Conservation (phyloP, 1,140 invertebrate species). For the Lasioglossum albipes region DNA sequence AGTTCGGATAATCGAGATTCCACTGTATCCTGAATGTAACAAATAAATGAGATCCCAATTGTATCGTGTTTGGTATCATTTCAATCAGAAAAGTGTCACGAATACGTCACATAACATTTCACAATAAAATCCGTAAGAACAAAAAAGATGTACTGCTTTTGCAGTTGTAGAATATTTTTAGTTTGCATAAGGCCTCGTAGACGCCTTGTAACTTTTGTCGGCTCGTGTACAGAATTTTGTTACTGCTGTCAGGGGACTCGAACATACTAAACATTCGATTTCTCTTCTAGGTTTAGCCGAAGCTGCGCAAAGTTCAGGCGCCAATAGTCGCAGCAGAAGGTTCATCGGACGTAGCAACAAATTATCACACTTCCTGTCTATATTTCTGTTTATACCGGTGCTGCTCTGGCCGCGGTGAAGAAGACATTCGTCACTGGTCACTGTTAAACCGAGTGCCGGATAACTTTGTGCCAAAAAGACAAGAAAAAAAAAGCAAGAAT, state of each 20-base stretch:
- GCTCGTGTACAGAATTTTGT: not conserved
- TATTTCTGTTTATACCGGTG: conserved; percentile 56
- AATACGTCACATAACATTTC: no score
- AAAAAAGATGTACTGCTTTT: no score
- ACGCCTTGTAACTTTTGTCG: no score
- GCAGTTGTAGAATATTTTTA: no score
- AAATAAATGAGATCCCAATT: no score
- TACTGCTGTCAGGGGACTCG: not conserved
- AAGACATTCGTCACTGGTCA: conserved; percentile 51
- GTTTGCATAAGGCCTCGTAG: no score
- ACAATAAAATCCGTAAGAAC: no score
- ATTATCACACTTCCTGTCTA: conserved; percentile 52
- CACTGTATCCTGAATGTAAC: no score
- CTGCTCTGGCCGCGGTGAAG: conserved; percentile 61
- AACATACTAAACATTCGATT: not conserved
- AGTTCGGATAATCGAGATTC: no score
- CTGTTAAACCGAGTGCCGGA: conserved; percentile 58
- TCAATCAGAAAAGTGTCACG: no score
- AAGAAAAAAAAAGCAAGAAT: conserved; percentile 42
- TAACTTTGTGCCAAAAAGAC: conserved; percentile 66
- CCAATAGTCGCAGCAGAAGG: conserved; percentile 20
- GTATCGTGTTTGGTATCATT: no score
- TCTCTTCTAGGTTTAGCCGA: conserved; percentile 54
- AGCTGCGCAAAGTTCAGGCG: conserved; percentile 60
- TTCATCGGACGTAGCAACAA: conserved; percentile 23